A percentile compares a stretch with the other conserved stretches of the same genome.
phyloP scores from a whole-genome alignment of 2,113 vertebrate species.

The Apodemus speciosus region DNA sequence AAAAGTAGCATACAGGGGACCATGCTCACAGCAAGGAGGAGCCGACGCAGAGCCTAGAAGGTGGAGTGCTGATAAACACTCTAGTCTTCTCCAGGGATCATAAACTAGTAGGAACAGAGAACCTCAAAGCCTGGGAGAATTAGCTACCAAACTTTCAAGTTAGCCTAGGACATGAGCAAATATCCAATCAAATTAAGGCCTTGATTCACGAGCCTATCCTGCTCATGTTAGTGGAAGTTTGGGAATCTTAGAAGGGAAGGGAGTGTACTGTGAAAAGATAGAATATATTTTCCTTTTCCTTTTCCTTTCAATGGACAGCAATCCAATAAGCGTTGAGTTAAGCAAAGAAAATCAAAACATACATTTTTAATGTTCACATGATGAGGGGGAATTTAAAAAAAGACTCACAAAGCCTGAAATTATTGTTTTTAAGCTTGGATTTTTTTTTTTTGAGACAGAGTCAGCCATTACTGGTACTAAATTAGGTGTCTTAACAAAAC shows the following conservation, averaged over 20 bases:
- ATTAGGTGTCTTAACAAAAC: background rate
- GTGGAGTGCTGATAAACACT: background rate
- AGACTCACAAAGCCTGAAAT: background rate
- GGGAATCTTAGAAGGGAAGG: background rate
- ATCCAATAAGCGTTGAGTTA: background rate
- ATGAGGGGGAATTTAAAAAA: background rate
- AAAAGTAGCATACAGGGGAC: background rate
- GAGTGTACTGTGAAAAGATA: background rate
- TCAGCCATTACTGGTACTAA: background rate
- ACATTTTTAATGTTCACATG: background rate
- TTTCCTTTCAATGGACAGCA: background rate
- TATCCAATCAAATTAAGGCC: background rate
- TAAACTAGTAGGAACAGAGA: background rate
- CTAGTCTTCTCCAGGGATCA: background rate
- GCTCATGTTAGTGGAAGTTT: background rate
- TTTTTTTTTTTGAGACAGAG: background rate
- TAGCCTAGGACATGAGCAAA: background rate
- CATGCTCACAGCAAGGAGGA: background rate
- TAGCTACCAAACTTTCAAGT: background rate
- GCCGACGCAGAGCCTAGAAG: background rate
- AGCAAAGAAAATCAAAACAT: background rate
- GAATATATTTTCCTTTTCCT: background rate
- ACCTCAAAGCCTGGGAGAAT: background rate
- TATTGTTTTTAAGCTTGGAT: background rate
- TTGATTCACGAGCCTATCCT: background rate